Conservation (phyloP, 2,113 vertebrate species). For the Reinhardtius hippoglossoides region DNA sequence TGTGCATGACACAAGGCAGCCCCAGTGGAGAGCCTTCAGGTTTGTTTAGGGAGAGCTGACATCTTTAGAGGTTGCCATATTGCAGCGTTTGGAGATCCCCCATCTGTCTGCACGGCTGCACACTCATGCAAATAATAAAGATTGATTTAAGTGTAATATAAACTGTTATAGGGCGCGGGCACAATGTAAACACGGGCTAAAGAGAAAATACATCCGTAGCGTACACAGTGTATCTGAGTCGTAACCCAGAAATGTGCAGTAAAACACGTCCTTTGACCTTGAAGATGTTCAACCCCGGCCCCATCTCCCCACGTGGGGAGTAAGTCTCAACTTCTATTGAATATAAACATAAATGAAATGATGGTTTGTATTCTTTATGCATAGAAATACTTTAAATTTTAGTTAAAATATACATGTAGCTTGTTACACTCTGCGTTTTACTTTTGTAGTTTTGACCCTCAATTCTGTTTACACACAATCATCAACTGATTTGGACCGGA, state of each 20-base stretch:
- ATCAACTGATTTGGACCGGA: too few species aligned
- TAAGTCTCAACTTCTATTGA: background rate
- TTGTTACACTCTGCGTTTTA: too few species aligned
- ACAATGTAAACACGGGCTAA: constrained; percentile 45
- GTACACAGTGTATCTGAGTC: constrained; percentile 20
- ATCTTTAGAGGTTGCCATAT: constrained; percentile 53
- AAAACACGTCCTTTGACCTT: constrained; percentile 21
- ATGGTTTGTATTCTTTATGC: too few species aligned
- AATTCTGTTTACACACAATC: too few species aligned
- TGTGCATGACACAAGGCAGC: constrained; percentile 73
- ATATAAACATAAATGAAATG: background rate
- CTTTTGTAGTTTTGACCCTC: too few species aligned
- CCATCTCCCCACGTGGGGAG: background rate
- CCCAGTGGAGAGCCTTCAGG: constrained; percentile 59
- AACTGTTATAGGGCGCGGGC: constrained; percentile 50
- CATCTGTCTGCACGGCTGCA: constrained; percentile 57
- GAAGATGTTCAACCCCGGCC: background rate
- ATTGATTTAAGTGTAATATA: constrained; percentile 57
- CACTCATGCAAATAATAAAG: constrained; percentile 50
- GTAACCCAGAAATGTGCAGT: constrained; percentile 31
- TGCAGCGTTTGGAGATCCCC: constrained; percentile 59
- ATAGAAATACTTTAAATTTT: background rate
- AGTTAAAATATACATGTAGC: too few species aligned
- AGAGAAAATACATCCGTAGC: constrained; percentile 3
- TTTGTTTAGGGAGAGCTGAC: constrained; percentile 79